A percentile compares a stretch with the other conserved stretches of the same genome.
phyloP scores from a whole-genome alignment of 2,888 invertebrate genomes.

The Acanthosepion lycidas region DNA sequence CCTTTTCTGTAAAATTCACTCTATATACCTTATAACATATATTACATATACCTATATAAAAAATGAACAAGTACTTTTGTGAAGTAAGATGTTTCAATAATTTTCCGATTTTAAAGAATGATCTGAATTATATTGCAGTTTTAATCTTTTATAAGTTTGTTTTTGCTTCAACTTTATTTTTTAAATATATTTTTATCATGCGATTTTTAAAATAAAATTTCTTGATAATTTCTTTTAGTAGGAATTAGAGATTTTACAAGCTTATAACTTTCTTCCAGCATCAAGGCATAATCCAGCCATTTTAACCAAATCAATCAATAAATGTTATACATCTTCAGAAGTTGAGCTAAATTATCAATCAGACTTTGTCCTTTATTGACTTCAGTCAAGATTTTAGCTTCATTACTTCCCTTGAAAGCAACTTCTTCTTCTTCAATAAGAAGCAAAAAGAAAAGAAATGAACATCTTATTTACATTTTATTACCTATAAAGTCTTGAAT shows the following conservation, averaged over 20 bases:
- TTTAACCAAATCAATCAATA: background rate
- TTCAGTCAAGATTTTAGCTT: background rate
- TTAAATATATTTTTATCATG: too few species aligned
- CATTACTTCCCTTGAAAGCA: constrained; percentile 22
- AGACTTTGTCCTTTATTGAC: constrained; percentile 33
- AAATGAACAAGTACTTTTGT: too few species aligned
- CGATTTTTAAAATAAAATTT: too few species aligned
- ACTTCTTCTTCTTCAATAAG: background rate
- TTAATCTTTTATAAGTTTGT: too few species aligned
- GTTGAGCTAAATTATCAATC: background rate
- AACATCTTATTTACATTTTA: constrained; percentile 18
- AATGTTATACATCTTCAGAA: background rate
- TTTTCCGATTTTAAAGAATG: too few species aligned
- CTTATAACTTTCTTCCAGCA: background rate
- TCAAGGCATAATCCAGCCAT: background rate
- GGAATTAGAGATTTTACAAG: background rate
- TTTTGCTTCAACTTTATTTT: too few species aligned
- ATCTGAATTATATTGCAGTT: too few species aligned
- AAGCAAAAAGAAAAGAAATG: background rate
- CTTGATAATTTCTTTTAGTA: background rate
- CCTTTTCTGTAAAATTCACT: too few species aligned
- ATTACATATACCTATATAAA: too few species aligned
- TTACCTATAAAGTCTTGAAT: constrained; percentile 33
- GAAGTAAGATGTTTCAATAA: too few species aligned
- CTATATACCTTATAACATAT: too few species aligned